Percentiles rank a stretch among this genome's conserved stretches.
phyloP scores from a whole-genome alignment of 2,888 invertebrate species.

The Leptopilina drosophilae region DNA sequence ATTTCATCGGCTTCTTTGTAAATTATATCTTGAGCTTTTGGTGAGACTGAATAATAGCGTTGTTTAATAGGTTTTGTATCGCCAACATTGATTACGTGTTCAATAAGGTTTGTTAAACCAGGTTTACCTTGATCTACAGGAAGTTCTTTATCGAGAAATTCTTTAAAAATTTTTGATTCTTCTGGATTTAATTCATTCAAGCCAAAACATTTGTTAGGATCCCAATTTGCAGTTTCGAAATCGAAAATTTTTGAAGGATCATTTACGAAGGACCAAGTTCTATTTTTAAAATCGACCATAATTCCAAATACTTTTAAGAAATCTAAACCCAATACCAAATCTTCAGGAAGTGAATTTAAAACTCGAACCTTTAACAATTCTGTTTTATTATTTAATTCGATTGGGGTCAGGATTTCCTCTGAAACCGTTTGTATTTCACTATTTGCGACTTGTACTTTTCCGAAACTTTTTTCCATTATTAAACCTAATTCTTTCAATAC shows the following conservation, averaged over 20 bases:
- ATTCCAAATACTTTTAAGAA: not conserved
- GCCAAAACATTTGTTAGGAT: not conserved
- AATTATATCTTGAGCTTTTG: too few relatives aligned
- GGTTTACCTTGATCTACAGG: not conserved
- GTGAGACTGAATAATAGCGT: slow-evolving; percentile 47
- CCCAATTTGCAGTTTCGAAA: too few relatives aligned
- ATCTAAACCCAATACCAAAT: not conserved
- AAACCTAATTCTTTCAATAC: not conserved
- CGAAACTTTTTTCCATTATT: not conserved
- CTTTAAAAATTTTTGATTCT: not conserved
- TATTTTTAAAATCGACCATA: not conserved
- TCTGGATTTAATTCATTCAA: not conserved
- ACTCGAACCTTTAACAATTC: not conserved
- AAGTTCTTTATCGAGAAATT: too few relatives aligned
- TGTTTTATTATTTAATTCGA: not conserved
- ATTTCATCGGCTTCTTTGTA: too few relatives aligned
- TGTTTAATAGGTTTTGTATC: slow-evolving; percentile 48
- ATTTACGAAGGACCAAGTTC: not conserved
- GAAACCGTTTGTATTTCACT: too few relatives aligned
- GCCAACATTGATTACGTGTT: not conserved
- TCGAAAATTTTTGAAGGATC: not conserved
- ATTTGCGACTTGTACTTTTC: not conserved
- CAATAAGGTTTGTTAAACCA: not conserved
- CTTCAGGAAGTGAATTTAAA: not conserved
- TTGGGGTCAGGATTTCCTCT: not conserved